Conservation (phyloP, 2,797 vertebrate species). For the Labroides dimidiatus region DNA sequence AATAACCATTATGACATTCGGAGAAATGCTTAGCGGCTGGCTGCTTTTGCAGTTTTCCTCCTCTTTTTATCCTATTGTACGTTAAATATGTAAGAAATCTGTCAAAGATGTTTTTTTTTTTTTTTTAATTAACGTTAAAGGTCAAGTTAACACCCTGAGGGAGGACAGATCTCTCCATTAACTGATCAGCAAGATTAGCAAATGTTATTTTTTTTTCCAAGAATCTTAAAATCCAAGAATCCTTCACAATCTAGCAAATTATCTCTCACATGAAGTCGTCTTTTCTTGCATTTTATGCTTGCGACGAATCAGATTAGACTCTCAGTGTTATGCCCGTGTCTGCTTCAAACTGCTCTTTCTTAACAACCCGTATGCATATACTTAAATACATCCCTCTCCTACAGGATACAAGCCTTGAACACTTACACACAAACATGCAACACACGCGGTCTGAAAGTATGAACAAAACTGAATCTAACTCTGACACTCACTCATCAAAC, state of each 20-base stretch:
- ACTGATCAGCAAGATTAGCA: conserved; percentile 24
- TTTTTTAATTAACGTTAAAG: conserved; percentile 24
- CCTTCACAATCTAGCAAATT: conserved; percentile 24
- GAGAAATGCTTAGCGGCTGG: conserved; percentile 11
- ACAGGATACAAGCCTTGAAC: conserved; percentile 62
- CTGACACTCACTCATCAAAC: conserved; percentile 33
- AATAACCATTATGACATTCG: conserved; percentile 47
- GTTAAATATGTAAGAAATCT: conserved; percentile 30
- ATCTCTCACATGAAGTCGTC: conserved; percentile 57
- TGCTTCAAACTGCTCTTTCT: conserved; percentile 44
- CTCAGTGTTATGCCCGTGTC: conserved; percentile 79
- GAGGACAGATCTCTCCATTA: conserved; percentile 12
- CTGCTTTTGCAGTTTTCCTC: conserved; percentile 23
- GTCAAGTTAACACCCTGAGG: conserved; percentile 21
- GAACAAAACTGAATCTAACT: conserved; percentile 58
- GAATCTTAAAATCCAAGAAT: conserved; percentile 29
- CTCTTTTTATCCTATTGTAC: conserved; percentile 31
- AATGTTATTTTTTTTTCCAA: conserved; percentile 23
- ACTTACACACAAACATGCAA: conserved; percentile 54
- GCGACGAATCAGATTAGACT: conserved; percentile 50
- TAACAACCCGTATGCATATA: conserved; percentile 35
- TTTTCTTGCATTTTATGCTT: conserved; percentile 49
- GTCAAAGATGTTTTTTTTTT: conserved; percentile 14
- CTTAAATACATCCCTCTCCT: conserved; percentile 43
- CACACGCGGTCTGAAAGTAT: conserved; percentile 39